Percentiles rank a stretch among this genome's conserved stretches.
Evolutionary conservation across 2,888 invertebrate species (phyloP).

Genomic region (Campoplex nolae): DNA sequence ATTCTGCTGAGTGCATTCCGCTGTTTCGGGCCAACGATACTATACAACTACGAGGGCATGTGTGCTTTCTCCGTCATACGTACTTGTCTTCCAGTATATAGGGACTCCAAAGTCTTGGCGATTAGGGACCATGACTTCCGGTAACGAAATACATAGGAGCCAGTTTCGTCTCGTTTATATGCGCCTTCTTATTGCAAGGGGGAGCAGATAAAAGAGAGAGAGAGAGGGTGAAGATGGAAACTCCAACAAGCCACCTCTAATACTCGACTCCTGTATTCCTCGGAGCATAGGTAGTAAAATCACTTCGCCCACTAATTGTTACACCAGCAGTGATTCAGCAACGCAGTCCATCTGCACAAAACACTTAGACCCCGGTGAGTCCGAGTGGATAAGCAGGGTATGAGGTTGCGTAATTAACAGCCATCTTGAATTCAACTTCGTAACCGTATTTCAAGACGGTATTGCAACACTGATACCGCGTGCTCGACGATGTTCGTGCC

Average conservation of each 20-base stretch:
- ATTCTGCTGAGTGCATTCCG: slow-evolving; percentile 77
- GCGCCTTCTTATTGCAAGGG: slow-evolving; percentile 45
- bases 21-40: slow-evolving; percentile 73
- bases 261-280: slow-evolving; percentile 23
- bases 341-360: slow-evolving; percentile 27
- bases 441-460: slow-evolving; percentile 37
- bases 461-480: not conserved
- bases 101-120: slow-evolving; percentile 58
- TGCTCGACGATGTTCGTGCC: slow-evolving; percentile 16
- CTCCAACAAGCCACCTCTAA: slow-evolving; percentile 12
- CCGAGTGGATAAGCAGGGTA: slow-evolving; percentile 3
- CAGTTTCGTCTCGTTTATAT: slow-evolving; percentile 68
- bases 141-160: slow-evolving; percentile 65
- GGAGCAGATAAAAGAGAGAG: slow-evolving; percentile 28
- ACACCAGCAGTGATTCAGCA: slow-evolving; percentile 27
- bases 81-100: slow-evolving; percentile 54
- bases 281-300: slow-evolving; percentile 41
- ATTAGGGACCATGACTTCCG: slow-evolving; percentile 71
- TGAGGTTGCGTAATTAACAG: slow-evolving; percentile 48
- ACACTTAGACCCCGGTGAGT: slow-evolving; percentile 1
- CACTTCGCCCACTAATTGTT: slow-evolving; percentile 52
- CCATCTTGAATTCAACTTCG: slow-evolving; percentile 44
- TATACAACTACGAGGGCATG: slow-evolving; percentile 29
- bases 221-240: slow-evolving; percentile 25
- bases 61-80: slow-evolving; percentile 56